Conservation (phyloP, 2,797 vertebrate genomes). For the Cyprinodon diabolis region DNA sequence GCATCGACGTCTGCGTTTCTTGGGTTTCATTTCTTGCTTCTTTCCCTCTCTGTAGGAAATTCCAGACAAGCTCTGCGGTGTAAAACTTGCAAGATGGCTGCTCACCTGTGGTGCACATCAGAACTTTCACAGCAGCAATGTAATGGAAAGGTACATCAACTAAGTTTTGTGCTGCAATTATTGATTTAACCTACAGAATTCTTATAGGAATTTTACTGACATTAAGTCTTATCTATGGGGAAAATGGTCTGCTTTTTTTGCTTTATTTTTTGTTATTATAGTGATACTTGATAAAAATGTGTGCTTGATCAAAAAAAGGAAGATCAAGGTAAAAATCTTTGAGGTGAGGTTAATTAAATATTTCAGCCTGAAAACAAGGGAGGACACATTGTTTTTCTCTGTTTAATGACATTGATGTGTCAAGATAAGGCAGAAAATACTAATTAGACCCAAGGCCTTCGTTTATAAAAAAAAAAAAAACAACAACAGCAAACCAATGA, state of each 20-base stretch:
- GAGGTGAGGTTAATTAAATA: neutral
- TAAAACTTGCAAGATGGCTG: conserved; percentile 90
- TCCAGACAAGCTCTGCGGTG: conserved; percentile 93
- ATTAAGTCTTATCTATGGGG: neutral
- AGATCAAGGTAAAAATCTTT: neutral
- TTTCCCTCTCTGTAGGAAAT: conserved; percentile 79
- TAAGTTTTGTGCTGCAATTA: neutral
- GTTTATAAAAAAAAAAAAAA: no score
- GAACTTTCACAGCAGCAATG: conserved; percentile 90
- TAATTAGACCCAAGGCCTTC: neutral
- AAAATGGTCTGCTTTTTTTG: neutral
- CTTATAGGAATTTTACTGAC: neutral
- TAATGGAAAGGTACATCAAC: conserved; percentile 80
- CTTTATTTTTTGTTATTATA: neutral
- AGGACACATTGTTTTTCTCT: neutral
- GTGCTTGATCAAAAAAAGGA: neutral
- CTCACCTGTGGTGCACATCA: conserved; percentile 93
- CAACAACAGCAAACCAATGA: neutral
- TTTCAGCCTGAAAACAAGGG: neutral
- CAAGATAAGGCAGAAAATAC: neutral
- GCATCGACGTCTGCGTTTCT: conserved; percentile 1
- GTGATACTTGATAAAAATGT: neutral
- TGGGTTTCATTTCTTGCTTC: conserved; percentile 28
- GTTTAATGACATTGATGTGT: neutral
- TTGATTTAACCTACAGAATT: neutral